Evolutionary conservation across 2,888 invertebrate genomes (phyloP).

Genomic region (Mylabris sibirica): DNA sequence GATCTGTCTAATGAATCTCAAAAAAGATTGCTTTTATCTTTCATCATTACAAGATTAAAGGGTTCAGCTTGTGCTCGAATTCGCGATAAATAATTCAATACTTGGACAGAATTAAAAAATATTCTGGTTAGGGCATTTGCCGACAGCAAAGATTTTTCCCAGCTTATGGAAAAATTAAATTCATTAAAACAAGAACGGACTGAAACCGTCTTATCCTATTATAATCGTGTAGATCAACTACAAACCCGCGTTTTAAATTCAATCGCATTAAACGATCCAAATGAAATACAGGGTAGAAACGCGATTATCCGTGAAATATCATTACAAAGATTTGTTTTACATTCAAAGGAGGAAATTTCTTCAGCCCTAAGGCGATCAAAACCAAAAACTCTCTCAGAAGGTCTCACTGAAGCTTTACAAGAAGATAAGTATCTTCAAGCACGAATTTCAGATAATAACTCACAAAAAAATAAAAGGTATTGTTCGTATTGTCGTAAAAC

Average conservation of each 20-base stretch:
- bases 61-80: neutral
- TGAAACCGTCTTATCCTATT: constrained; percentile 12
- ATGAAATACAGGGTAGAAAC: neutral
- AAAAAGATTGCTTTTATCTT: neutral
- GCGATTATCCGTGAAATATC: constrained; percentile 8
- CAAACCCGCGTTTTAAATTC: constrained; percentile 6
- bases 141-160: constrained; percentile 2
- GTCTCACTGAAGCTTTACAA: constrained; percentile 7
- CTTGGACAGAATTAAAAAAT: neutral
- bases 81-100: neutral
- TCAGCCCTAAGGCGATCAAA: constrained; percentile 17
- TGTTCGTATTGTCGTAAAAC: neutral
- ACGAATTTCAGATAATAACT: neutral
- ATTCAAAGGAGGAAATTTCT: constrained; percentile 3
- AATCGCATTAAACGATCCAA: neutral
- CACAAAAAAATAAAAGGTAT: neutral
- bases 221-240: neutral
- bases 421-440: constrained; percentile 22
- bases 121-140: neutral
- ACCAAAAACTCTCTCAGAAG: constrained; percentile 17
- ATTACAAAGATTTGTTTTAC: constrained; percentile 11
- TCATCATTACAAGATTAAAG: constrained; percentile 6
- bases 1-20: constrained; percentile 10
- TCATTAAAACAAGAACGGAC: constrained; percentile 16
- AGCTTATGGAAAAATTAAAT: constrained; percentile 28